Percentiles rank a stretch among this genome's conserved stretches.
Evolutionary conservation across 2,113 vertebrate species (phyloP).

Genomic region (Cheilinus undulatus): DNA sequence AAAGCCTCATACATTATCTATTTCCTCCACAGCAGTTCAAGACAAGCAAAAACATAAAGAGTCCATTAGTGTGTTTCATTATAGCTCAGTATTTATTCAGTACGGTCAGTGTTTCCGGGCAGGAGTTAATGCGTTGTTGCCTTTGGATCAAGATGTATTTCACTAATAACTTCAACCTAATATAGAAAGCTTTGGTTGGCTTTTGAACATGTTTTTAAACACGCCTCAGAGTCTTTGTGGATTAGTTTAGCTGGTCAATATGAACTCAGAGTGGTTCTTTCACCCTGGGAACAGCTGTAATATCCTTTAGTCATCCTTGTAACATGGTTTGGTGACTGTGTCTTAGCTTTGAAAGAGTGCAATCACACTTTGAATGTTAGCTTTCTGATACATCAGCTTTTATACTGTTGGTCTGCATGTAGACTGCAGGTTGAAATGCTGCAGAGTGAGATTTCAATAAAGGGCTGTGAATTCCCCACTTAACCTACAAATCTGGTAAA

Average conservation of each 20-base stretch:
- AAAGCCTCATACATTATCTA: not conserved
- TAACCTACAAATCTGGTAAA: too few species aligned
- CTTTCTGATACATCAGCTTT: not conserved
- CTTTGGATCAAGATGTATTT: constrained; percentile 17
- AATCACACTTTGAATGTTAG: not conserved
- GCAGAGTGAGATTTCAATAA: too few species aligned
- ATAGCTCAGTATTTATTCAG: constrained; percentile 49
- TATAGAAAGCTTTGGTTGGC: not conserved
- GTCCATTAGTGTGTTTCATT: constrained; percentile 64
- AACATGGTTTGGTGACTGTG: constrained; percentile 1
- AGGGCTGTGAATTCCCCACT: too few species aligned
- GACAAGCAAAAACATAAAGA: constrained; percentile 20
- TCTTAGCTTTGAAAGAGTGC: not conserved
- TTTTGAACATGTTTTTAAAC: constrained; percentile 22
- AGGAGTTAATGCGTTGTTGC: constrained; percentile 20
- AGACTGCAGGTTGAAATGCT: too few species aligned
- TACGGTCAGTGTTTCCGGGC: constrained; percentile 5
- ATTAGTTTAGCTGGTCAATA: not conserved
- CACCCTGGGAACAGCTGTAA: constrained; percentile 6
- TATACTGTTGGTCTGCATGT: not conserved
- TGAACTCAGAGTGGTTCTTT: constrained; percentile 1
- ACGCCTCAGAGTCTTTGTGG: not conserved
- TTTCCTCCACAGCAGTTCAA: constrained; percentile 4
- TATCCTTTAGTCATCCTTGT: constrained; percentile 28
- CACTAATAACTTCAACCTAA: not conserved